Evolutionary conservation across 2,113 vertebrate species (phyloP), one percentile per base, ranked within the genome.

Genomic region (Poeciliopsis prolifica): DNA sequence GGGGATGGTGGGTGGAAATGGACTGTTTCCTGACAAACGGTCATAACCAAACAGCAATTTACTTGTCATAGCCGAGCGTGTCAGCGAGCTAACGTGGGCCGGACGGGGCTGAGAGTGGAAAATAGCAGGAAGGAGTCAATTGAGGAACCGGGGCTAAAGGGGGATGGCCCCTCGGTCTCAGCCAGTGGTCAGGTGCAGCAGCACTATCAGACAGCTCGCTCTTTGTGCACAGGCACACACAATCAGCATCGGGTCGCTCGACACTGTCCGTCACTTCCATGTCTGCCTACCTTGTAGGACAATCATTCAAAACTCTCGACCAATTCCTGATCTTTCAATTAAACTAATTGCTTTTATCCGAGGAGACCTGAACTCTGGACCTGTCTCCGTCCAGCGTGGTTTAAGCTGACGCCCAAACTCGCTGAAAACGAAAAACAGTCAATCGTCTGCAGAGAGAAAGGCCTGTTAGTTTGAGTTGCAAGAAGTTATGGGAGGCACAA

Each of bases 41-140:
- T 88, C 87, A 82, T 89, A 92, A 91, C 87, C 89, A 91, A 94
- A 94, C 84, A 91, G 90, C 87, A 92, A 93, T 94, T 95, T 91
- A 91, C 86, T 86, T 94, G 93, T 93, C 93, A 94, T 60, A 75
- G 90, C 61, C 29, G 19, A 70, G 82, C 88, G 64, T 66, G 86
- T 82, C 86, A 66, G 81, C 68, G 70, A 86, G 83, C 83, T 87
- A 89, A 93, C 86, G 72, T 77, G 58, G 17, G 63, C 83, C 81
- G 77, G 90, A 86, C 70, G 37, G 83, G 17, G 63, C 83, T 80
- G 77, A 89, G 85, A 72, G 37, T 81, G 90, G 89, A 94, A 63
- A 92, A 94, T 92, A 83, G 90, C 94, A 94, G 94, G 94, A 94
- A 94, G 90, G 75, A 88, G 91, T 90, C 89, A 92, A 94, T 93